phyloP scores from a whole-genome alignment of 1,140 invertebrate genomes.

The Globodera rostochiensis region DNA sequence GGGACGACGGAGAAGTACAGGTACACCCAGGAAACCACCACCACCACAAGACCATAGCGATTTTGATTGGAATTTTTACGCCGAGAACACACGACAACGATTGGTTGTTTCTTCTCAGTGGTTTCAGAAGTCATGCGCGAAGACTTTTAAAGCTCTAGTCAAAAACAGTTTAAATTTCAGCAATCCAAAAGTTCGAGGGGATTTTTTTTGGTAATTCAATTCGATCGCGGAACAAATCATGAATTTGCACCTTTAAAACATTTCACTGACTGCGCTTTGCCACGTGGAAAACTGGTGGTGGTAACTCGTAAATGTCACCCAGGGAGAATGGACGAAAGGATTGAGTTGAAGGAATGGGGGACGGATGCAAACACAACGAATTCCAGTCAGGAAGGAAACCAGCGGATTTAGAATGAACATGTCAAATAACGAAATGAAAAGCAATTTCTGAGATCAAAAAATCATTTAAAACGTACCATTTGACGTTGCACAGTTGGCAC shows the following conservation, averaged over 20 bases:
- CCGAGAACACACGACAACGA: conserved; percentile 10
- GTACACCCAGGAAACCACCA: conserved; percentile 45
- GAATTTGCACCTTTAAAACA: background rate
- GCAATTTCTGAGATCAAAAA: background rate
- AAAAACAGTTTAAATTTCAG: background rate
- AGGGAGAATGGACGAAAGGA: background rate
- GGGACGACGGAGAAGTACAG: conserved; percentile 45
- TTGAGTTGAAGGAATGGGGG: background rate
- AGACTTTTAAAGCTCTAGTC: background rate
- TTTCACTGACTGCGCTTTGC: background rate
- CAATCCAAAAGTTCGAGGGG: background rate
- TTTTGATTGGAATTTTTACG: conserved; percentile 18
- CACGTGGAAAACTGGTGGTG: conserved; percentile 1
- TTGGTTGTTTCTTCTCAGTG: conserved; percentile 21
- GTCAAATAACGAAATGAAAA: background rate
- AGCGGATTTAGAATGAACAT: background rate
- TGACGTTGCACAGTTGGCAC: conserved; percentile 6
- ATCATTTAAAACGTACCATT: background rate
- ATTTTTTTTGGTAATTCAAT: background rate
- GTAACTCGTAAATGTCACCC: background rate
- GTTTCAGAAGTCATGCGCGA: conserved; percentile 35
- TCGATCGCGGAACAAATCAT: background rate
- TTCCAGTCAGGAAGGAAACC: background rate
- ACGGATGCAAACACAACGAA: background rate
- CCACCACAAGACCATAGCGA: conserved; percentile 21